Evolutionary conservation across 2,113 vertebrate genomes (phyloP).

Genomic region (Gopherus flavomarginatus): DNA sequence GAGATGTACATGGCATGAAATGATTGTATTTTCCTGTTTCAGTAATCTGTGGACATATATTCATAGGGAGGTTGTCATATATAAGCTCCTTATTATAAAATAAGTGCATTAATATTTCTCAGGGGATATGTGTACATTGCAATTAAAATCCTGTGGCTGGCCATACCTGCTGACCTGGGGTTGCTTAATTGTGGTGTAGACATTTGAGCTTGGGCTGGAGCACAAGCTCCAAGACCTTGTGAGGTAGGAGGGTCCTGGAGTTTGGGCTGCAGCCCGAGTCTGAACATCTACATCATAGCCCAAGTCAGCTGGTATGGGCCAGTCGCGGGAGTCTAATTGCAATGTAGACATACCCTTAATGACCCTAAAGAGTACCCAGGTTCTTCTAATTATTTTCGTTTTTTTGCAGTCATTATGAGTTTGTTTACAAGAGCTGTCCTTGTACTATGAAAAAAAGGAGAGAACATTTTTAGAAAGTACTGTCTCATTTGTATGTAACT

Average conservation of each 20-base stretch:
- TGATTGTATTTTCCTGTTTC: neutral
- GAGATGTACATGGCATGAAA: neutral
- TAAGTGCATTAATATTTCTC: no score
- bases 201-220: neutral
- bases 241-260: neutral
- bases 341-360: neutral
- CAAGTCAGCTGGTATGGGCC: neutral
- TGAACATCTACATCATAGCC: neutral
- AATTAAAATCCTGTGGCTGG: neutral
- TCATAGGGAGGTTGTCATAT: neutral
- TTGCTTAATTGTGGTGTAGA: neutral
- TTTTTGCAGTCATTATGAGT: neutral
- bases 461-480: neutral
- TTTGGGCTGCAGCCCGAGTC: neutral
- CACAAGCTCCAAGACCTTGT: neutral
- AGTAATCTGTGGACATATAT: neutral
- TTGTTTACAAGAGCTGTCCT: neutral
- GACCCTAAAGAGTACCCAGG: neutral
- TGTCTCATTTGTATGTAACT: neutral
- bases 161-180: neutral
- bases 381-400: neutral
- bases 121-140: neutral
- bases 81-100: no score
- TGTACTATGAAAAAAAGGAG: neutral
- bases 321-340: neutral